Evolutionary conservation across 2,113 vertebrate genomes (phyloP), one percentile per base, ranked within the genome.

Genomic region (Neogale vison): DNA sequence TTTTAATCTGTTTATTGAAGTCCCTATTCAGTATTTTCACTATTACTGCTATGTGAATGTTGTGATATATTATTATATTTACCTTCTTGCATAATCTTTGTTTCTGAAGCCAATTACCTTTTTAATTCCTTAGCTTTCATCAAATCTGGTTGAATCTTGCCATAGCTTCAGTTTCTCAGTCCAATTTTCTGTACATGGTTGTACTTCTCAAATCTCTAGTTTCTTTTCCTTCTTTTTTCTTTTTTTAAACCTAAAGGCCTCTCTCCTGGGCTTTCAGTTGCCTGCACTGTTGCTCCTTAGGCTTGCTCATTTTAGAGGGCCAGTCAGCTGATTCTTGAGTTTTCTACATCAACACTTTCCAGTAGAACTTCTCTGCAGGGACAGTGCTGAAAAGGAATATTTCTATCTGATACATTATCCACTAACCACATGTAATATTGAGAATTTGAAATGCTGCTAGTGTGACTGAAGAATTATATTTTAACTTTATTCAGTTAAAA

Each of bases 121-220:
- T 84, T 90, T 42, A 92, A 26, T 65, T 80, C 29, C 39, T 88
- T 85, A 85, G 34, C 65, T 90, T 80, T 93, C 84, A 81, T 81
- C 26, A 88, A 67, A 61, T 92, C 15, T 59, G 67, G 31, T 76
- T 63, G 9, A 2, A 2, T 76, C 23, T 84, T 89, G 67, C 59
- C 59, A 55, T 23, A 81, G 76, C 29, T 88, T 84, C 11, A 76
- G 20, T n/a, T 47, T 96, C 39, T 86, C 36, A 69, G 2, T 93
- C 20, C 13, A 83, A 7, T 88, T 96, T 83, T 90, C 24, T 76
- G 31, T 4, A 23, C 9, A 50, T 9, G 55, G 21, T 96, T 34
- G 63, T 72, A 76, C 31, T 12, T 72, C 45, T 87, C 52, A 91
- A 79, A 74, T 65, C 42, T 83, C 1, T 90, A 26, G 18, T 82